phyloP scores from a whole-genome alignment of 2,113 vertebrate species.

The Falco punctatus region DNA sequence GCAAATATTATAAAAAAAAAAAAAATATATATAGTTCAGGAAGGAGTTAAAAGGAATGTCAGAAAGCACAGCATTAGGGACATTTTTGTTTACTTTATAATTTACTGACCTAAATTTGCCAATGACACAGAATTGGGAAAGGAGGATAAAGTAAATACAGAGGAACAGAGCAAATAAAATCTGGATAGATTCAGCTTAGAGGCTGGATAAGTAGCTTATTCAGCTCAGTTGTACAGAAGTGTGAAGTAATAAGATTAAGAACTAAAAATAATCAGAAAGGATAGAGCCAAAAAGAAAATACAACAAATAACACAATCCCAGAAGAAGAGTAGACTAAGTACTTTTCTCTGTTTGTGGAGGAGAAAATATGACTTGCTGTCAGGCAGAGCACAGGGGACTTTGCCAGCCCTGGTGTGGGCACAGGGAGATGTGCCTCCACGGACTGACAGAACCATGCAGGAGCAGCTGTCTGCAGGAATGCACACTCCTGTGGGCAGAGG shows the following conservation, averaged over 20 bases:
- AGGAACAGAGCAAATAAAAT: constrained; percentile 69
- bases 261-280: constrained; percentile 65
- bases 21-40: not conserved
- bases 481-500: accelerated
- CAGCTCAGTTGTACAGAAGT: constrained; percentile 74
- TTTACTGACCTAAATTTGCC: constrained; percentile 60
- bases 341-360: not conserved
- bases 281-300: constrained; percentile 65
- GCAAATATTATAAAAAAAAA: not conserved
- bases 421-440: accelerated
- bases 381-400: not conserved
- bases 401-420: accelerated
- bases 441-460: accelerated
- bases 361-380: not conserved
- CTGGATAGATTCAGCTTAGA: constrained; percentile 66
- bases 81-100: constrained; percentile 28
- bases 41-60: constrained; percentile 1
- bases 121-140: constrained; percentile 20
- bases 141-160: constrained; percentile 52
- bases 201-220: constrained; percentile 77
- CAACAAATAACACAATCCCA: constrained; percentile 54
- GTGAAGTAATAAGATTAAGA: constrained; percentile 79
- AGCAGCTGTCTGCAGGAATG: not conserved
- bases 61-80: not conserved
- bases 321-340: not conserved